Conservation (phyloP, 2,888 invertebrate species). For the Agrenia bidenticulata region DNA sequence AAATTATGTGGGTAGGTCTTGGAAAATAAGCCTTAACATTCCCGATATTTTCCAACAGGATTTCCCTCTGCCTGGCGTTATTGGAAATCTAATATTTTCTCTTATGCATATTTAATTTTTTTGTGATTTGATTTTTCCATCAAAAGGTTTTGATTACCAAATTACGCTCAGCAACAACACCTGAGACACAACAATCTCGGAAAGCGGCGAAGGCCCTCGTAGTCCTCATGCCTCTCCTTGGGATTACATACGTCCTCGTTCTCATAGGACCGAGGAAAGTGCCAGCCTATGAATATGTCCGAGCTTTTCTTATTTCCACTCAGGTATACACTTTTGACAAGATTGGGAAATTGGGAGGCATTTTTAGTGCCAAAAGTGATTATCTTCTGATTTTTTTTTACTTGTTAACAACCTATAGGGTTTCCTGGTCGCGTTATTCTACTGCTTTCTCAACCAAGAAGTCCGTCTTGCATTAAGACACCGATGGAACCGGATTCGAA, state of each 20-base stretch:
- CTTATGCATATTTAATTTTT: too few species aligned
- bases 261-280: conserved; percentile 78
- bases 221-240: conserved; percentile 81
- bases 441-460: conserved; percentile 90
- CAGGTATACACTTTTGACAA: too few species aligned
- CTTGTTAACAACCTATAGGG: conserved; percentile 64
- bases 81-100: too few species aligned
- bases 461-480: conserved; percentile 81
- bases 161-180: conserved; percentile 81
- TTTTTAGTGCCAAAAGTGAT: too few species aligned
- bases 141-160: conserved; percentile 86
- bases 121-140: conserved; percentile 54
- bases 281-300: conserved; percentile 70
- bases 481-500: conserved; percentile 74
- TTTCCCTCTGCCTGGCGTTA: too few species aligned
- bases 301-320: conserved; percentile 81
- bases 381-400: neutral
- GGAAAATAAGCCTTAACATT: too few species aligned
- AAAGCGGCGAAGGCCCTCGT: conserved; percentile 63
- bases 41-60: too few species aligned
- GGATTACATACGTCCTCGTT: conserved; percentile 84
- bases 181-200: conserved; percentile 86
- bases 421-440: conserved; percentile 83
- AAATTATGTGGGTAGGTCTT: conserved; percentile 32
- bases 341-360: neutral